Base-by-base conservation (phyloP, 2,888 invertebrate species). In the Pemphredon lugubris region DNA sequence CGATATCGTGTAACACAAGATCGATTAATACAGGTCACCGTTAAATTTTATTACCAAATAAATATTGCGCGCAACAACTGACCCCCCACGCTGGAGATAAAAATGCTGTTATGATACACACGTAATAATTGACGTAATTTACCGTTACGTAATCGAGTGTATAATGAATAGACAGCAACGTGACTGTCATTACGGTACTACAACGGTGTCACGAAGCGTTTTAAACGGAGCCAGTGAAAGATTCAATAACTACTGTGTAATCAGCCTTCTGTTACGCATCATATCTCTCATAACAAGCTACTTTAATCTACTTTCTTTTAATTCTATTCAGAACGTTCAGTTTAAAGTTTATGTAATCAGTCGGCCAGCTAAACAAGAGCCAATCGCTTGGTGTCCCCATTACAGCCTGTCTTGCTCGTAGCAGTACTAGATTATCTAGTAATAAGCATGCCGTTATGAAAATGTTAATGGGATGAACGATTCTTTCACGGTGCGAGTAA, bases 401-500 rank as follows among this genome's bases (percentile, higher is more conserved):
- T 71, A 59, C 53, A 72, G 59, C 66, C 69, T 80, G 72, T 61
- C 71, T 74, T 79, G 75, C 72, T 63, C 66, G 79, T 79, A 79
- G 81, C 45, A 20, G 45, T 60, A 64, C 55, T 79, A 63, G 59
- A 80, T 65, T 53, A 67, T 44, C 75, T 68, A 65, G 72, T 77
- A 59, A 63, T 60, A 44, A 77, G 79, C 79, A 79, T 79, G 79
- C 63, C 61, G 70, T 75, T 75, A 63, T 60, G 59, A 45, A 71
- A 50, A 48, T 67, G 40, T 61, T 47, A 50, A 18, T 68, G 45
- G 67, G 77, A 79, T 77, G 77, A 79, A 79, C 80, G 80, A 79
- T 79, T 79, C 80, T 79, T 79, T 69, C 37, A 67, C 30, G 50
- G 59, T 63, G 59, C 60, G 48, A 68, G 45, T 64, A 54, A 64